Base-by-base conservation (phyloP, 2,888 invertebrate genomes). In the Sthenelais limicola region DNA sequence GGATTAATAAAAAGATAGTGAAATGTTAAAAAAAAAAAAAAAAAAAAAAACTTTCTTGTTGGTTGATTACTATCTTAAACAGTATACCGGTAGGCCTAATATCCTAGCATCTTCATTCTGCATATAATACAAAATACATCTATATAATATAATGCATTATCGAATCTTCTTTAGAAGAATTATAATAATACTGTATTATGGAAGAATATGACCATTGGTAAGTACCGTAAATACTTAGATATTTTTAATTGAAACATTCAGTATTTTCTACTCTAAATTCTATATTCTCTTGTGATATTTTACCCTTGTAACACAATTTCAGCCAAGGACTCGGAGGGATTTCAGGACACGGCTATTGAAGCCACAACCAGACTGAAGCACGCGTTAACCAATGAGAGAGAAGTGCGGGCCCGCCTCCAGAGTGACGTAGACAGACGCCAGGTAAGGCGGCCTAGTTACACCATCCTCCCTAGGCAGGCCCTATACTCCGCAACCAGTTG, bases 351-450 rank as follows among this genome's bases (percentile, higher is more conserved):
- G 0, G 82, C 85, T 3, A 71, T 84, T 32, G 82, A 84, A 48
- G 83, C 83, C 1, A 83, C 83, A 4, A 76, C 77, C 18, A 76
- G 80, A 43, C 76, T 86, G 28, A 84, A 84, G 72, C 81, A 83
- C 43, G 80, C 79, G 5, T 73, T 84, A 43, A 81, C 80, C 75
- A 82, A 81, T 76, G 84, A 83, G 62, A 74, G 82, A 58, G 84
- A 84, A 73, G 77, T 79, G n/a, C 83, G 82, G 67, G 77, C 81
- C 4, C 74, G 81, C 7, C 76, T 83, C 21, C 78, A 82, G 68
- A 81, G 79, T 32, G 82, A 84, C 48, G 26, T 73, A 5, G 71
- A 73, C 9, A n/a, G 47, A 33, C 54, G 72, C 18, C 43, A 51
- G 67, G 73, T 69, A 43, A 26, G 54, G n/a, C n/a, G n/a, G n/a